Conservation (phyloP, 2,797 vertebrate species). For the Manis crassicaudata region DNA sequence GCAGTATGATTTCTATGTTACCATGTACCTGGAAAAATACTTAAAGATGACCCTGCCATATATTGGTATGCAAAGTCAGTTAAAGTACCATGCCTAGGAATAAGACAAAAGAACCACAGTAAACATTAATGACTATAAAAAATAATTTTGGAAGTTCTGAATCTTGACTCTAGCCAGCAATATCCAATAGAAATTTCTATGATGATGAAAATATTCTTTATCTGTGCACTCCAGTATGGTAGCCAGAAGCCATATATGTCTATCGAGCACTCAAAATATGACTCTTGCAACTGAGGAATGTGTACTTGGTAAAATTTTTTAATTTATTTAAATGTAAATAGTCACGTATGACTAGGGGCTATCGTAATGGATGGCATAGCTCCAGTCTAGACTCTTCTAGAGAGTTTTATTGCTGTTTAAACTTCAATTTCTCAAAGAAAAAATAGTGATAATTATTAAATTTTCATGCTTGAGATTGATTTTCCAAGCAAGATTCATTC, state of each 20-base stretch:
- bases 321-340: neutral
- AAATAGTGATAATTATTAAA: neutral
- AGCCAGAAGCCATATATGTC: neutral
- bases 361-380: neutral
- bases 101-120: neutral
- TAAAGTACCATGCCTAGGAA: neutral
- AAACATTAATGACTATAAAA: neutral
- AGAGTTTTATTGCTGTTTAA: neutral
- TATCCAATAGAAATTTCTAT: neutral
- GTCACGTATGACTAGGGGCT: neutral
- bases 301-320: neutral
- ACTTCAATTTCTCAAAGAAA: neutral
- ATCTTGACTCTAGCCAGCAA: neutral
- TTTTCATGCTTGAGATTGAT: neutral
- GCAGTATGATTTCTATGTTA: neutral
- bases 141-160: neutral
- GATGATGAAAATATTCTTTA: neutral
- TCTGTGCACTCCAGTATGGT: neutral
- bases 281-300: neutral
- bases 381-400: neutral
- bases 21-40: neutral
- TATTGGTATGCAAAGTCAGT: neutral
- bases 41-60: neutral
- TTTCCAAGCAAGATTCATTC: neutral
- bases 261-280: neutral